These are phyloP conservation scores for Hemicentrotus pulcherrimus DNA, from an alignment of 35 echinoderm and acorn worm genomes.

Conservation along the genomic window DNA sequence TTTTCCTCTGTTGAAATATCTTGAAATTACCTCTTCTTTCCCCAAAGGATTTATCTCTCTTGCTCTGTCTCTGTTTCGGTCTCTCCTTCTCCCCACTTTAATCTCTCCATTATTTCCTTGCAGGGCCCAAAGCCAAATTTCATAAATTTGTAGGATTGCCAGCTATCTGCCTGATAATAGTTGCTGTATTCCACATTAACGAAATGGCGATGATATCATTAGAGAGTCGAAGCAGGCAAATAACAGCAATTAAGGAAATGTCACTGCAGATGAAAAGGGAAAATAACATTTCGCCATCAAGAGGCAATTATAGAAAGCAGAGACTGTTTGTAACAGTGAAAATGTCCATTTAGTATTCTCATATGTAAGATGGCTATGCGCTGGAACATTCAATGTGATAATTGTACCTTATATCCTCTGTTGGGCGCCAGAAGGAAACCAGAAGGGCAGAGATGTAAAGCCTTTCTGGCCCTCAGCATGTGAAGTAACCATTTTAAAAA, in stretches of 20 bases:
- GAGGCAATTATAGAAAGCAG: neutral
- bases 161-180: neutral
- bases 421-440: too few species aligned
- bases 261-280: neutral
- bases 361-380: neutral
- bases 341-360: neutral
- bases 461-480: too few species aligned
- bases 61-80: neutral
- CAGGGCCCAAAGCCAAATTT: neutral
- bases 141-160: neutral
- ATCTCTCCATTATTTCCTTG: neutral
- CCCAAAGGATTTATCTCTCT: neutral
- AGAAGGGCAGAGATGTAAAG: too few species aligned
- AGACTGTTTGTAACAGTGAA: neutral
- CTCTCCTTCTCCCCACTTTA: neutral
- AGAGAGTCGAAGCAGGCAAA: neutral
- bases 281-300: neutral
- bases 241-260: neutral
- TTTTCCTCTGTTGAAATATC: neutral
- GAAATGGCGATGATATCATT: neutral
- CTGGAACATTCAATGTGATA: too few species aligned
- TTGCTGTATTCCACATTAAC: neutral
- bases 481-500: too few species aligned
- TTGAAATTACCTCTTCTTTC: neutral
- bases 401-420: too few species aligned